These are phyloP conservation scores for Lytechinus variegatus DNA, from an alignment of 35 echinoderm and acorn worm species.

Conservation along the genomic window DNA sequence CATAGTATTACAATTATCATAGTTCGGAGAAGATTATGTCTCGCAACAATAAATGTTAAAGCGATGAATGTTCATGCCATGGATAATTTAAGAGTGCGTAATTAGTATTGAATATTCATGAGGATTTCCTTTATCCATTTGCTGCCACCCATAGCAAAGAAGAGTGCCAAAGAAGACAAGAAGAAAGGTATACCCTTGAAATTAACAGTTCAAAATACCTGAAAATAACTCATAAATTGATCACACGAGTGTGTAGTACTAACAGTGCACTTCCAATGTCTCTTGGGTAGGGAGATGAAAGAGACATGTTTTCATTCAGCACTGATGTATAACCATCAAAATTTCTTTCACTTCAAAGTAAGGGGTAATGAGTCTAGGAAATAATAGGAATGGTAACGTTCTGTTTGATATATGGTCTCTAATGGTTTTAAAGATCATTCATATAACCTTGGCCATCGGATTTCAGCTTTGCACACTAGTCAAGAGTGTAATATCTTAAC, in stretches of 20 bases:
- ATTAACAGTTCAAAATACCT: not conserved
- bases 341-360: not conserved
- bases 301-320: not conserved
- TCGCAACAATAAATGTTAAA: not conserved
- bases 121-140: not conserved
- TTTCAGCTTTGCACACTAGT: too few species aligned
- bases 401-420: too few species aligned
- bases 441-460: too few species aligned
- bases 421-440: too few species aligned
- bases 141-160: not conserved
- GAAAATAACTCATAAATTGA: not conserved
- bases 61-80: not conserved
- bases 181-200: not conserved
- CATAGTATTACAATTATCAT: too few species aligned
- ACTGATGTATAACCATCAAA: not conserved
- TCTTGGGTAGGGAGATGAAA: not conserved
- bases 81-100: not conserved
- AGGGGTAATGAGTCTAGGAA: not conserved
- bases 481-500: too few species aligned
- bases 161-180: constrained; percentile 17
- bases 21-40: too few species aligned
- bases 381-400: not conserved
- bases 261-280: not conserved
- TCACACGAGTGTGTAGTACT: not conserved
- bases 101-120: not conserved